Evolutionary conservation across 2,888 invertebrate genomes (phyloP).

Genomic region (Balanococcus diminutus): DNA sequence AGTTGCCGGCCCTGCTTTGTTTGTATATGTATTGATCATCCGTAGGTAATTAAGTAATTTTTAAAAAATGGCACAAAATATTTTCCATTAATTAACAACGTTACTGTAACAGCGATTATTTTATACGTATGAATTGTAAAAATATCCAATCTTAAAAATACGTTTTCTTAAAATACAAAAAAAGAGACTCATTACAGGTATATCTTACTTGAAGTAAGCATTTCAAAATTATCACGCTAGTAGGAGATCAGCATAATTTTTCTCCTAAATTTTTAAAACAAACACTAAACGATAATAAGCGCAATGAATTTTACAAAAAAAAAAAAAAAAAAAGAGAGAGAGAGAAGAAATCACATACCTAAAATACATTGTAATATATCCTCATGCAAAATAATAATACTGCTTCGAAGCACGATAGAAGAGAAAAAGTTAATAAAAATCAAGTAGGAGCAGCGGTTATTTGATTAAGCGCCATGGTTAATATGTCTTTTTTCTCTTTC

Average conservation of each 20-base stretch:
- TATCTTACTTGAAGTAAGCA: conserved; percentile 34
- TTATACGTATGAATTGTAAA: neutral
- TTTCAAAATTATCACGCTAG: conserved; percentile 35
- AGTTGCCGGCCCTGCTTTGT: too few species aligned
- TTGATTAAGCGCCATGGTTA: conserved; percentile 86
- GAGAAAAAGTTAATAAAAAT: neutral
- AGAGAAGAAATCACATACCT: conserved; percentile 1
- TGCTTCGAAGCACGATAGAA: neutral
- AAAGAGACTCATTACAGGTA: conserved; percentile 37
- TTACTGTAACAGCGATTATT: neutral
- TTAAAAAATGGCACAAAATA: neutral
- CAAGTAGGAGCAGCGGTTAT: conserved; percentile 62
- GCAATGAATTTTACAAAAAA: conserved; percentile 17
- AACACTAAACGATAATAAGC: conserved; percentile 20
- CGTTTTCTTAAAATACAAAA: neutral
- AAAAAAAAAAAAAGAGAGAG: neutral
- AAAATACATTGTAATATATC: neutral
- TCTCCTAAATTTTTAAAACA: conserved; percentile 20
- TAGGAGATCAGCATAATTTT: conserved; percentile 40
- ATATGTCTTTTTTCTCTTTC: conserved; percentile 93
- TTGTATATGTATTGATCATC: neutral
- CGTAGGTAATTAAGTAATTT: too few species aligned
- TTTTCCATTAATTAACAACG: neutral
- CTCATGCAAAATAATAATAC: conserved; percentile 6
- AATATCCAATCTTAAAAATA: neutral